Base-by-base conservation (phyloP, 1,140 invertebrate genomes). In the Drosophila takahashii region DNA sequence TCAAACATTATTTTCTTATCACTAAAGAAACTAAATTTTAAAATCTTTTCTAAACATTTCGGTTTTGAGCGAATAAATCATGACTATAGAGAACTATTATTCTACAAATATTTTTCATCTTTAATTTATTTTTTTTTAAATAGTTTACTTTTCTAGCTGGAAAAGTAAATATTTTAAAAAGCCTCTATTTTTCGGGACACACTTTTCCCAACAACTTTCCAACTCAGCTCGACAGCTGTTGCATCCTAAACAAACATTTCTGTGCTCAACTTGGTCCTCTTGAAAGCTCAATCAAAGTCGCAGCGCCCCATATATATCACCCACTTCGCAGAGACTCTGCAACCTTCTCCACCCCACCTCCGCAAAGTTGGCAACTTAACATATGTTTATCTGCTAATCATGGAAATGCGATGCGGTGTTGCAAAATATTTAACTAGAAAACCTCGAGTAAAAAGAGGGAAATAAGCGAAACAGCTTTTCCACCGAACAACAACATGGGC, bases 351-450 rank as follows among this genome's bases (percentile, higher is more conserved):
- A 32, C 44, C 44, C 29, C 57, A 22, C 10, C 22, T 32, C 4
- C 65, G 0, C 32, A 36, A 27, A 51, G 18, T 67, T 36, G 22
- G 61, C 62, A 67, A 54, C 26, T 70, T 56, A 39, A 37, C 72
- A 77, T 77, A 77, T 77, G 74, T 77, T 77, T 77, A 77, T 77
- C 74, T 77, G 74, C 72, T 69, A 77, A 76, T 77, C 62, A 56
- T 69, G 72, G 62, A 60, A 76, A 76, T 67, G 56, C 51, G 62
- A 76, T 66, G 61, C 61, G 53, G 41, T 59, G 60, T 53, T 65
- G 53, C 59, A 74, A 66, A 74, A 65, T 59, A 76, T 74, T 59
- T 77, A 76, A 59, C 73, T 56, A 56, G 52, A 67, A 66, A 66
- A 52, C 37, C 48, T 27, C 41, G 47, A 50, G 42, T 27, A 37